Conservation (phyloP, 2,797 vertebrate genomes). For the Tangara arthus region DNA sequence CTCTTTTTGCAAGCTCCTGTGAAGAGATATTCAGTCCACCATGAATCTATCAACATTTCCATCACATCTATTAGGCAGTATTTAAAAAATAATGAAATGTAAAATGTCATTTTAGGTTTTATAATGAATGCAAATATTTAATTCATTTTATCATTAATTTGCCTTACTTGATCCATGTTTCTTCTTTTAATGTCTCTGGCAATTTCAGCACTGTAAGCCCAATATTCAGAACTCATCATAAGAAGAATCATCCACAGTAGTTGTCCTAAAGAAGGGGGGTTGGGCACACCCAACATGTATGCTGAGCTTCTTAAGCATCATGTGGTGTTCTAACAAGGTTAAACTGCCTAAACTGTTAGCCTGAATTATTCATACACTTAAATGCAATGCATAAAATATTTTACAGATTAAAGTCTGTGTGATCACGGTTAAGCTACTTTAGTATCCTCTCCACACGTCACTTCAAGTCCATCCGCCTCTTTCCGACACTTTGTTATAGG, state of each 20-base stretch:
- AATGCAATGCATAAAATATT: not conserved
- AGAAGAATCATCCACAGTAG: not conserved
- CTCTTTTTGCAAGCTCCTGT: not conserved
- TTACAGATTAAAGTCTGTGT: not conserved
- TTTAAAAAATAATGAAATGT: not conserved
- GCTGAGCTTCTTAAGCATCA: not conserved
- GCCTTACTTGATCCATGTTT: not conserved
- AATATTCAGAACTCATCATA: not conserved
- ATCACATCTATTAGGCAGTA: not conserved
- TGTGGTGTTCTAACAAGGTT: not conserved
- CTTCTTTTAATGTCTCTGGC: not conserved
- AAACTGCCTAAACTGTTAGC: not conserved
- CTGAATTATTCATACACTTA: not conserved
- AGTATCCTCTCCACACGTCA: rapidly evolving
- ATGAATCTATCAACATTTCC: not conserved
- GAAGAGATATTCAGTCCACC: not conserved
- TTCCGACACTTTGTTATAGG: not conserved
- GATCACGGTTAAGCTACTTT: not conserved
- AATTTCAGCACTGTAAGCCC: not conserved
- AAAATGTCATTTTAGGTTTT: not conserved
- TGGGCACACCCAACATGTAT: not conserved
- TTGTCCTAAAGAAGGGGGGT: not conserved
- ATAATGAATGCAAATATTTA: not conserved
- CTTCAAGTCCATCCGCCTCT: not conserved
- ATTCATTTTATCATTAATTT: not conserved